A percentile compares a stretch with the other conserved stretches of the same genome.
Evolutionary conservation across 2,797 vertebrate species (phyloP).

Genomic region (Vespertilio murinus): DNA sequence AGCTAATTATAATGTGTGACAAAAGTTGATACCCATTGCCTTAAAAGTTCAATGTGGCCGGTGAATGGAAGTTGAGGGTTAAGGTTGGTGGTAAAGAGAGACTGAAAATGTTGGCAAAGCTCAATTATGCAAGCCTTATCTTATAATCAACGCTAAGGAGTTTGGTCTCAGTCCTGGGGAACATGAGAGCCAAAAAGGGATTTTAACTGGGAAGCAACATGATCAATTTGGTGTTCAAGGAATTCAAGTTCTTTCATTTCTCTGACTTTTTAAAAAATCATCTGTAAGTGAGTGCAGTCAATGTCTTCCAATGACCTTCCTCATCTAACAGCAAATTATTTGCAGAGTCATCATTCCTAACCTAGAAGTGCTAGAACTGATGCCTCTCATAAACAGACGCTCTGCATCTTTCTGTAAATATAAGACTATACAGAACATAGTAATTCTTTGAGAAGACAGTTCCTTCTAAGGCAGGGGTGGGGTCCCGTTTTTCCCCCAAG

Average conservation of each 20-base stretch:
- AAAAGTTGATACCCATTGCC: neutral
- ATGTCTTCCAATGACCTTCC: neutral
- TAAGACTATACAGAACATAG: neutral
- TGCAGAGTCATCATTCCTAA: neutral
- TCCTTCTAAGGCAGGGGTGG: neutral
- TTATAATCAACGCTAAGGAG: neutral
- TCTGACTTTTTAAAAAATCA: neutral
- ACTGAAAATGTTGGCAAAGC: neutral
- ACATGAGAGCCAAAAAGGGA: neutral
- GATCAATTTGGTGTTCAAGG: neutral
- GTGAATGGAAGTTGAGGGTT: neutral
- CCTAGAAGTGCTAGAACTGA: neutral
- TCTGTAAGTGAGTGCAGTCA: neutral
- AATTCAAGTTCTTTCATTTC: constrained; percentile 42
- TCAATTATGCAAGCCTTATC: neutral
- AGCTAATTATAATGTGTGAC: neutral
- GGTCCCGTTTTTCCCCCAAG: too few species aligned
- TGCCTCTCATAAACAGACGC: neutral
- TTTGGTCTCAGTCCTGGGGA: neutral
- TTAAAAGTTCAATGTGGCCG: neutral
- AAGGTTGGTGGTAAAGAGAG: neutral
- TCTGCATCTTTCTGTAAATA: neutral
- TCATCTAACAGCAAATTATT: neutral
- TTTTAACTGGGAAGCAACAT: constrained; percentile 24
- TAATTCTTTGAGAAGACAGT: neutral